Evolutionary conservation across 1,140 invertebrate genomes (phyloP), one percentile per base, ranked within the genome.

Genomic region (Andricus grossulariae): DNA sequence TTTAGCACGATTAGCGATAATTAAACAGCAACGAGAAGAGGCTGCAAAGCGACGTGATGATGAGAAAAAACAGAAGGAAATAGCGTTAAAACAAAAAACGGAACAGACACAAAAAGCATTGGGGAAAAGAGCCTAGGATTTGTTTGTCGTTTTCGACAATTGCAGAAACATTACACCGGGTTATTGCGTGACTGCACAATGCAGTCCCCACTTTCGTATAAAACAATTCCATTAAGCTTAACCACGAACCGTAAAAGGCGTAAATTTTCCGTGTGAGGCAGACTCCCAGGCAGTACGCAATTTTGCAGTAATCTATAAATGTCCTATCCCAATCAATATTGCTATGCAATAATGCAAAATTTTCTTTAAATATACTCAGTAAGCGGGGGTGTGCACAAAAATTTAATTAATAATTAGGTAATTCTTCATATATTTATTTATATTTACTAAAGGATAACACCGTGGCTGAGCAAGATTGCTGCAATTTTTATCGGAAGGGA

Each of bases 21-120:
- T 99, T 81, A 95, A 96, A 74, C 97, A 99, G 89, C 97, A 99
- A 89, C 92, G 98, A 49, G 98, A 98, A 88, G 98, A 99, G 84
- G 98, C 97, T 5, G 97, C 97, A 6, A 96, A 96, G 85, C 95
- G 96, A 87, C 93, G 97, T 70, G 98, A 98, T 85, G 94, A 94
- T 12, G 98, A 99, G 84, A 96, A 95, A 83, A 95, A 95, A 91
- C 93, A 95, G 89, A 93, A 93, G 80, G 95, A 95, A 79, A 85
- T 92, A 45, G 93, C 91, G 1, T 86, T 89, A 54, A 90, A 92
- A 78, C 92, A 90, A 13, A 94, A 94, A 82, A 91, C 90, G 8
- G 93, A 93, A 52, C 84, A 90, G 54, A 92, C 90, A 49, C 92
- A 93, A 75, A 94, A 93, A 84, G 93, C 93, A 4, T 86, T 94